These are phyloP conservation scores for Hydrolagus colliei DNA, from an alignment of 2,797 vertebrate species.

Conservation along the genomic window DNA sequence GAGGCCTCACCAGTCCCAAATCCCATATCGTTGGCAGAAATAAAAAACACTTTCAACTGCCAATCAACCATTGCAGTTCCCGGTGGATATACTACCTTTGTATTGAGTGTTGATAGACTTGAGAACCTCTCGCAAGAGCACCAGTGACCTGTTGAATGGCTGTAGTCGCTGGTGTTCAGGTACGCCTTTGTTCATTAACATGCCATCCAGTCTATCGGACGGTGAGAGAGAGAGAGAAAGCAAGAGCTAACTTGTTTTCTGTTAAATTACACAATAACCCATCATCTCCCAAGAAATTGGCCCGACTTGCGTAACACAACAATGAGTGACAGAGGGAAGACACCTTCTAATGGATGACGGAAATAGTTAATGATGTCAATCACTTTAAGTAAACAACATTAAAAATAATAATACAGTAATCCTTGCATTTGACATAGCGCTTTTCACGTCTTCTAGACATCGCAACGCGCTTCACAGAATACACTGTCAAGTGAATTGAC, in stretches of 20 bases:
- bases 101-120: constrained; percentile 59
- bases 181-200: constrained; percentile 61
- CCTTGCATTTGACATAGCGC: too few relatives aligned
- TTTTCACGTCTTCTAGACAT: too few relatives aligned
- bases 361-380: too few relatives aligned
- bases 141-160: constrained; percentile 69
- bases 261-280: background rate
- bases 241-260: background rate
- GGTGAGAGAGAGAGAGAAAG: constrained; percentile 21
- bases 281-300: background rate
- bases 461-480: too few relatives aligned
- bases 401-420: too few relatives aligned
- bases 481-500: too few relatives aligned
- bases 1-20: background rate
- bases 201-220: constrained; percentile 61
- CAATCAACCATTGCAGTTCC: too few relatives aligned
- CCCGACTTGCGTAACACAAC: too few relatives aligned
- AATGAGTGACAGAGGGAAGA: background rate
- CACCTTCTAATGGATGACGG: background rate
- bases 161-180: constrained; percentile 63
- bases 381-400: too few relatives aligned
- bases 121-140: constrained; percentile 64
- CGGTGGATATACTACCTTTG: constrained; percentile 53
- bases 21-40: too few relatives aligned
- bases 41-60: too few relatives aligned